Evolutionary conservation across 2,888 invertebrate genomes (phyloP).

Genomic region (Drosophila atroscutellata): DNA sequence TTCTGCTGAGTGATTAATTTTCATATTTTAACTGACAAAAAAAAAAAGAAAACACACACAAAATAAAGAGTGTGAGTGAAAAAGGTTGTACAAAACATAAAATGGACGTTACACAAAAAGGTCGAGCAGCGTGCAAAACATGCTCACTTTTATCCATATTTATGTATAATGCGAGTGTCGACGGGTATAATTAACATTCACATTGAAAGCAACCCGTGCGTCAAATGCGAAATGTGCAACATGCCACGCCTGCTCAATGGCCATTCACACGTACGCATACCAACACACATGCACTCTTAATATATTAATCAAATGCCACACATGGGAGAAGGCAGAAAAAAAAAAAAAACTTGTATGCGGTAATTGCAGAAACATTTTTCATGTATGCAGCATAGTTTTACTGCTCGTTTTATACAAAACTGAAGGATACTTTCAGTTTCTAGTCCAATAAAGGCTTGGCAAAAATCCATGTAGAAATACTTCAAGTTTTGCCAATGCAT

Average conservation of each 20-base stretch:
- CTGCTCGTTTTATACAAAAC: neutral
- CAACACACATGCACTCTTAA: conserved; percentile 27
- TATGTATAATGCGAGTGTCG: conserved; percentile 72
- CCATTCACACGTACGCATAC: conserved; percentile 50
- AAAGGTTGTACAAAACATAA: conserved; percentile 15
- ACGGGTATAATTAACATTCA: conserved; percentile 75
- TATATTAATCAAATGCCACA: conserved; percentile 51
- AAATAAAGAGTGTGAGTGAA: conserved; percentile 1
- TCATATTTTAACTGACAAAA: conserved; percentile 64
- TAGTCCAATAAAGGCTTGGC: neutral
- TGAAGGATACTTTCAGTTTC: conserved; percentile 1
- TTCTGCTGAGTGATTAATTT: conserved; percentile 73
- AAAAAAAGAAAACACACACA: too few relatives aligned
- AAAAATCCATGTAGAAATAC: neutral
- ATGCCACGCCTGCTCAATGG: conserved; percentile 51
- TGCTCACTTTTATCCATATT: conserved; percentile 64
- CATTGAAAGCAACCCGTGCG: conserved; percentile 66
- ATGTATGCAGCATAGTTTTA: conserved; percentile 11
- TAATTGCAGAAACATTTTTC: conserved; percentile 14
- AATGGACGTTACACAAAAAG: conserved; percentile 57
- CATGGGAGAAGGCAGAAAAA: conserved; percentile 8
- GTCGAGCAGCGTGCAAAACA: conserved; percentile 46
- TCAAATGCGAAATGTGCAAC: conserved; percentile 66
- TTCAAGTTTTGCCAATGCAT: neutral
- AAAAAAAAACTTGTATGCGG: conserved; percentile 5